Evolutionary conservation across 1,140 invertebrate genomes (phyloP).

Genomic region (Sarcophaga peregrina): DNA sequence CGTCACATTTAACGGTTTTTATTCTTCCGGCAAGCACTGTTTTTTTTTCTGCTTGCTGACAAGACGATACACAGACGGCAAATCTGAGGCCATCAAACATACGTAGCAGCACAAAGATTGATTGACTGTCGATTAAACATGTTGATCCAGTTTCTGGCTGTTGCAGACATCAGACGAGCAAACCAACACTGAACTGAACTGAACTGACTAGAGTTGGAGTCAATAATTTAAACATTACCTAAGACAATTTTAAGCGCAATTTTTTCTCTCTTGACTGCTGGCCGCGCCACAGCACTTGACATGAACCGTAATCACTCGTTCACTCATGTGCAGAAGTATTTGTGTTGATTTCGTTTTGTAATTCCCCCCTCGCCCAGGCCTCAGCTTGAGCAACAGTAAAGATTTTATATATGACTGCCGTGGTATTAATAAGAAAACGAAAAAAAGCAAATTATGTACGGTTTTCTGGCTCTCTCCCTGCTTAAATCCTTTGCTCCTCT

Average conservation of each 20-base stretch:
- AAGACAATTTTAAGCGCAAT: background rate
- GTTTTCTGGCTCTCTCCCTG: too few species aligned
- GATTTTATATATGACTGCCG: too few species aligned
- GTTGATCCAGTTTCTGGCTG: slow-evolving; percentile 22
- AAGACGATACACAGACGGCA: background rate
- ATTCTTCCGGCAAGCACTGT: slow-evolving; percentile 26
- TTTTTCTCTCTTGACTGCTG: background rate
- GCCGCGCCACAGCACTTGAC: background rate
- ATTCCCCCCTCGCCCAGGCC: background rate
- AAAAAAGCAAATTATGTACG: too few species aligned
- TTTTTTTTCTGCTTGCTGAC: background rate
- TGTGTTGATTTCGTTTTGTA: background rate
- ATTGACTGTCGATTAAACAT: slow-evolving; percentile 34
- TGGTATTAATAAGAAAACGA: background rate
- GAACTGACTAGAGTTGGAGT: too few species aligned
- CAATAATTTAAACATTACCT: too few species aligned
- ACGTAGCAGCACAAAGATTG: slow-evolving; percentile 9
- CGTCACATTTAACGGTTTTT: slow-evolving; percentile 11
- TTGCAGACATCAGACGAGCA: too few species aligned
- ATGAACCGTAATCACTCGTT: slow-evolving; percentile 25
- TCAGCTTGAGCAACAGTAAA: background rate
- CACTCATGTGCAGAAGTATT: background rate
- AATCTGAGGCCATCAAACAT: background rate
- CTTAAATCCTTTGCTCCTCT: background rate
- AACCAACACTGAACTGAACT: too few species aligned